These are phyloP conservation scores for Fregata magnificens DNA, from an alignment of 2,113 vertebrate genomes.

Conservation along the genomic window DNA sequence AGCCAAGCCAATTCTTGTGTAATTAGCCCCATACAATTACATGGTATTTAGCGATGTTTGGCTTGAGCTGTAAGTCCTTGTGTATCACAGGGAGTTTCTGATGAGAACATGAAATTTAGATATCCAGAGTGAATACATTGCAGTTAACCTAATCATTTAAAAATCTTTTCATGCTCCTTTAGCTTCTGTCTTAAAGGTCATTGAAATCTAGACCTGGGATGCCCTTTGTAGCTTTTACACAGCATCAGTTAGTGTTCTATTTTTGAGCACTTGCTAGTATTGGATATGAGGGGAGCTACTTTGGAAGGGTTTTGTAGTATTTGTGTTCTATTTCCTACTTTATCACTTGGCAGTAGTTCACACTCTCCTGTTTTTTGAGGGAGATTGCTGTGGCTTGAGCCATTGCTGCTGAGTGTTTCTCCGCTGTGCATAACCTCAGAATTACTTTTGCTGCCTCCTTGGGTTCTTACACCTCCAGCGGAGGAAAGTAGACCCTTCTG, in stretches of 20 bases:
- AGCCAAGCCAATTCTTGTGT: not conserved
- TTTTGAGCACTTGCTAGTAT: not conserved
- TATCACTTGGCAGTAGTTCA: not conserved
- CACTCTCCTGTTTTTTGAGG: not conserved
- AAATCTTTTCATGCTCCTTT: not conserved
- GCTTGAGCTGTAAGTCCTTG: not conserved
- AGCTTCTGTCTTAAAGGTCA: conserved; percentile 28
- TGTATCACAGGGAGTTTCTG: not conserved
- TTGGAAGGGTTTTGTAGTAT: not conserved
- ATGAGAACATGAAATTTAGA: not conserved
- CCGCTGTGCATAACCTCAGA: not conserved
- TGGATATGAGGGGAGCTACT: not conserved
- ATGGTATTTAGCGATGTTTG: conserved; percentile 1
- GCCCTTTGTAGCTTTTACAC: conserved; percentile 24
- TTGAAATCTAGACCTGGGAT: conserved; percentile 21
- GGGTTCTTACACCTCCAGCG: not conserved
- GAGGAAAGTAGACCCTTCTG: not conserved
- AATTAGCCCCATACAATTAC: not conserved
- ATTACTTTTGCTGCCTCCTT: not conserved
- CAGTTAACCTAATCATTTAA: not conserved
- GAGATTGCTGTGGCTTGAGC: not conserved
- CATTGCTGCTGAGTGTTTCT: not conserved
- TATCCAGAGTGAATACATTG: not conserved
- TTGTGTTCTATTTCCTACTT: not conserved
- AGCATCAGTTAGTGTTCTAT: conserved; percentile 1